Base-by-base conservation (phyloP, 2,888 invertebrate species). In the Parnassius orleans region DNA sequence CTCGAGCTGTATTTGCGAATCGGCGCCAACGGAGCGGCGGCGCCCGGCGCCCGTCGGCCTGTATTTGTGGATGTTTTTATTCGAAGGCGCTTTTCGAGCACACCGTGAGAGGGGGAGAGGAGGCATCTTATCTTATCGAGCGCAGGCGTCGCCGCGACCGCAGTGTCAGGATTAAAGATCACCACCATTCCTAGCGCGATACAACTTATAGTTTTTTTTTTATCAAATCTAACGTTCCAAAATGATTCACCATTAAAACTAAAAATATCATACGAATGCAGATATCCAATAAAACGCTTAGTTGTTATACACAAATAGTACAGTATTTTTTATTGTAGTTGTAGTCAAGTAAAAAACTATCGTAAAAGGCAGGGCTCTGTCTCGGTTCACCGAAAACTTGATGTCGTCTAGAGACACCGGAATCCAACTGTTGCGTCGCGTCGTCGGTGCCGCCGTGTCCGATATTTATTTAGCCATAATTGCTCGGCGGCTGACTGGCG, bases 381-480 rank as follows among this genome's bases (percentile, higher is more conserved):
- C 15, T 9, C 9, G 0, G 14, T 48, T 14, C 14, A 14, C 2
- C 14, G 48, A 48, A 14, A 48, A 48, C 15, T n/a, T 14, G 48
- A 14, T 48, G 48, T 48, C 48, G 48, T 48, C 48, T 75, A 74
- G 75, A 79, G 78, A 78, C 75, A 75, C 19, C 73, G 77, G 83
- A 80, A 81, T 84, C 81, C 87, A 85, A 87, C 85, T 87, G 89
- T 72, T 79, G 81, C 81, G 83, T 79, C 80, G 83, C 80, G 83
- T 83, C 80, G 82, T 83, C 80, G 82, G 84, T 82, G 84, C 83
- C 83, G 85, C 87, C 86, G 80, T 84, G 87, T 84, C 83, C 86
- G 89, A 89, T 90, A 90, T 90, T 90, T 90, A 90, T 90, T 90
- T 90, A 90, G 87, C 88, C 89, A 89, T 90, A 90, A 90, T 90